Percentiles rank a stretch among this genome's conserved stretches.
phyloP scores from a whole-genome alignment of 2,113 vertebrate genomes.

The Nanger granti region DNA sequence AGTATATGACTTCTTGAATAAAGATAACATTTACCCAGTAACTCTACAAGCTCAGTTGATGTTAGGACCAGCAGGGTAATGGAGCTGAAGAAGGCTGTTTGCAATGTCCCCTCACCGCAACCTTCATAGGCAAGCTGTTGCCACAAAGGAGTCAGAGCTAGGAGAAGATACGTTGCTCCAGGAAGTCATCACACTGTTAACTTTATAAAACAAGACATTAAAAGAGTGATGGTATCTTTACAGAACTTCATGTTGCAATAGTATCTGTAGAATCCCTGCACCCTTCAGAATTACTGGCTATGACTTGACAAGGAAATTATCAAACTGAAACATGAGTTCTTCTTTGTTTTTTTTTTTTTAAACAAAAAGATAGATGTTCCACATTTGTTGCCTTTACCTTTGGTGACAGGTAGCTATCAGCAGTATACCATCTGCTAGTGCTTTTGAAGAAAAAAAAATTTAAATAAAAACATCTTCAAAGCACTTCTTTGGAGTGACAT shows the following conservation, averaged over 20 bases:
- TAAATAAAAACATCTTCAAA: background rate
- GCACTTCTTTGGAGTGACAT: background rate
- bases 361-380: background rate
- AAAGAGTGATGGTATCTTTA: background rate
- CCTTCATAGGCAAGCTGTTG: background rate
- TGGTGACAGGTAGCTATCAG: background rate
- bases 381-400: background rate
- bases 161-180: background rate
- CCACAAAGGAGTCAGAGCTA: background rate
- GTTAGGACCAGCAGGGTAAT: too few relatives aligned
- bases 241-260: background rate
- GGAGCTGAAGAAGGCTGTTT: accelerated
- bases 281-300: background rate
- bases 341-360: too few relatives aligned
- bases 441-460: background rate
- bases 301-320: background rate
- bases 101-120: too few relatives aligned
- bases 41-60: background rate
- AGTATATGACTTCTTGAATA: background rate
- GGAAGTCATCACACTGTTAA: background rate
- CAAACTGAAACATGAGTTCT: background rate
- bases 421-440: background rate
- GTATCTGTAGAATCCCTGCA: background rate
- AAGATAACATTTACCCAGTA: background rate
- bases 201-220: background rate